Base-by-base conservation (phyloP, 2,888 invertebrate species). In the Brenthis ino region DNA sequence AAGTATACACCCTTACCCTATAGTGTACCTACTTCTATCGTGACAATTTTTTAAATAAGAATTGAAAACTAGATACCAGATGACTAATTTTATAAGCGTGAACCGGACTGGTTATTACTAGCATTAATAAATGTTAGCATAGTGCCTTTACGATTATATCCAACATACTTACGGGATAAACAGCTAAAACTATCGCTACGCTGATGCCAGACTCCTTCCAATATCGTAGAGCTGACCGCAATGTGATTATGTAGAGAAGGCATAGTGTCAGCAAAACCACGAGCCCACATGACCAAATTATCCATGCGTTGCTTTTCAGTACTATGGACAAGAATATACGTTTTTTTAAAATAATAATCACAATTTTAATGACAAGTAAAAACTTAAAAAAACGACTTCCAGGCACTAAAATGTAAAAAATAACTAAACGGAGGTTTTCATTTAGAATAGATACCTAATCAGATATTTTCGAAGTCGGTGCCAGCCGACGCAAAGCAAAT, bases 81-180 rank as follows among this genome's bases (percentile, higher is more conserved):
- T 11, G 2, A 43, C 11, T 43, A 11, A 43, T 43, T 43, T 43
- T 43, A 43, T 11, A 43, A 43, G 11, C 2, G 2, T 11, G 11
- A 43, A 43, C 37, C 8, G 37, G 37, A 3, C 37, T 11, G 37
- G 37, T 43, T 43, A 43, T 43, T 8, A 11, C 8, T 43, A 11
- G 37, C 11, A 43, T 43, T 43, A 43, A 8, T 11, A 43, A 43
- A 43, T 43, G 11, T 54, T 54, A 54, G 3, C 24, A 6, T 54
- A 16, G 16, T 53, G 33, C 50, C 3, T 12, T 12, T 48, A 24
- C 47, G 20, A 8, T 53, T 55, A 14, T 53, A 14, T 54, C 6
- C 11, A 55, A 43, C n/a, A 70, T 70, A 89, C 93, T 94, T 85
- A 95, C 95, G 77, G 95, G 95, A 82, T 95, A 95, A 16, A 95